Evolutionary conservation across 1,140 invertebrate species (phyloP).

Genomic region (Spodoptera litura): DNA sequence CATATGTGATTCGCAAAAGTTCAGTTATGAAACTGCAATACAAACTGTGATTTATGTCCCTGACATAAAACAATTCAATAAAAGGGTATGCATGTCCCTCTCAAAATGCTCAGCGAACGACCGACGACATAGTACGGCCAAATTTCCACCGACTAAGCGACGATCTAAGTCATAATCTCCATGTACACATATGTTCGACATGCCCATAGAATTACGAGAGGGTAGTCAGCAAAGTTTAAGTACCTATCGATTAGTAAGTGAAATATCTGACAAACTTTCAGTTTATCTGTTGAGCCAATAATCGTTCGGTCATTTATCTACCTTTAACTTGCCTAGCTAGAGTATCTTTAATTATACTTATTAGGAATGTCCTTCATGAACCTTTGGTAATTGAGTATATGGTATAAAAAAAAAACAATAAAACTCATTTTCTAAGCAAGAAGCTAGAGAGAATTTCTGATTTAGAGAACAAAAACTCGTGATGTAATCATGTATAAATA

Average conservation of each 20-base stretch:
- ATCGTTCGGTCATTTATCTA: slow-evolving; percentile 31
- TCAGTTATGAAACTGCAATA: too few species aligned
- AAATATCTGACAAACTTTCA: slow-evolving; percentile 34
- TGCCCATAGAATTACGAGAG: slow-evolving; percentile 5
- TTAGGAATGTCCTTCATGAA: background rate
- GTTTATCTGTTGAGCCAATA: slow-evolving; percentile 36
- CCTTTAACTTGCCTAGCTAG: slow-evolving; percentile 12
- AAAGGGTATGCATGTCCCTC: too few species aligned
- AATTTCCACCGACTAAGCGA: background rate
- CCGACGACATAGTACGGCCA: background rate
- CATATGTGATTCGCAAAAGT: too few species aligned
- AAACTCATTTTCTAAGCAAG: background rate
- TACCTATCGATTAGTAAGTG: slow-evolving; percentile 28
- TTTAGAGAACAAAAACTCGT: too few species aligned
- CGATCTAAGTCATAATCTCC: slow-evolving; percentile 1
- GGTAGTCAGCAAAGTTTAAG: slow-evolving; percentile 11
- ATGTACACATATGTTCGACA: slow-evolving; percentile 20
- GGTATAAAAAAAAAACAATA: too few species aligned
- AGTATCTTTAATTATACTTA: slow-evolving; percentile 6
- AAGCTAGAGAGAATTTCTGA: background rate
- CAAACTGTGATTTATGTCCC: too few species aligned
- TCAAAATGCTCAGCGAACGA: background rate
- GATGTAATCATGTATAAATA: too few species aligned
- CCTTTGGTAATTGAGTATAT: too few species aligned
- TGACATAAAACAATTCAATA: too few species aligned